phyloP scores from a whole-genome alignment of 2,113 vertebrate species.

The Neolamprologus falcicula region DNA sequence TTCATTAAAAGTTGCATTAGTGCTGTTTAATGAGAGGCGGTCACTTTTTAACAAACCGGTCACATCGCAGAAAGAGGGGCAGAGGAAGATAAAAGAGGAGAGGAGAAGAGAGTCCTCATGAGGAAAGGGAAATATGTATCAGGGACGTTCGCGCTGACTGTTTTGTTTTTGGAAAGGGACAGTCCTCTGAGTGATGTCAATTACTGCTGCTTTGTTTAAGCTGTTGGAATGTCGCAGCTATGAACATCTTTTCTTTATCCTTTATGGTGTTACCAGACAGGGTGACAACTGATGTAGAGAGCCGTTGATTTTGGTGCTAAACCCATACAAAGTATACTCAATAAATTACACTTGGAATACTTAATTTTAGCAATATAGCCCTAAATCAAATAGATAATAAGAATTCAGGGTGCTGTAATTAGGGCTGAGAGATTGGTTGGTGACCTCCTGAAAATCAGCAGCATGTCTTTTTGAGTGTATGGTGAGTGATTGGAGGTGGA shows the following conservation, averaged over 20 bases:
- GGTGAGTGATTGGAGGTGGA: neutral
- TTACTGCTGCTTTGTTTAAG: neutral
- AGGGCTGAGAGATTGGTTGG: neutral
- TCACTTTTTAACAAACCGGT: neutral
- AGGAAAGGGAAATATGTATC: neutral
- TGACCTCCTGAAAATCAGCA: neutral
- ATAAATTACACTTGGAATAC: neutral
- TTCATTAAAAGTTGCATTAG: conserved; percentile 46
- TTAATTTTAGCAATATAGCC: neutral
- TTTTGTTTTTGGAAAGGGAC: neutral
- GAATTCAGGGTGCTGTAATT: neutral
- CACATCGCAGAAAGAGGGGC: neutral
- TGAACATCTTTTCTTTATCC: neutral
- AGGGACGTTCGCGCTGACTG: neutral
- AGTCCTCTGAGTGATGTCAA: neutral
- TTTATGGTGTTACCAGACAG: neutral
- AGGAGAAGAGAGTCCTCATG: neutral
- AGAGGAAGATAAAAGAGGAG: neutral
- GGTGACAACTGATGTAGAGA: neutral
- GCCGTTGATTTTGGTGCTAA: fast-evolving
- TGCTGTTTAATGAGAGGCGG: conserved; percentile 31
- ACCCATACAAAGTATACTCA: neutral
- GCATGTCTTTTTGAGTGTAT: neutral
- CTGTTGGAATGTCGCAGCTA: neutral
- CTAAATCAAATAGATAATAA: neutral